Evolutionary conservation across 2,113 vertebrate genomes (phyloP), one percentile per base, ranked within the genome.

Genomic region (Pandion haliaetus): DNA sequence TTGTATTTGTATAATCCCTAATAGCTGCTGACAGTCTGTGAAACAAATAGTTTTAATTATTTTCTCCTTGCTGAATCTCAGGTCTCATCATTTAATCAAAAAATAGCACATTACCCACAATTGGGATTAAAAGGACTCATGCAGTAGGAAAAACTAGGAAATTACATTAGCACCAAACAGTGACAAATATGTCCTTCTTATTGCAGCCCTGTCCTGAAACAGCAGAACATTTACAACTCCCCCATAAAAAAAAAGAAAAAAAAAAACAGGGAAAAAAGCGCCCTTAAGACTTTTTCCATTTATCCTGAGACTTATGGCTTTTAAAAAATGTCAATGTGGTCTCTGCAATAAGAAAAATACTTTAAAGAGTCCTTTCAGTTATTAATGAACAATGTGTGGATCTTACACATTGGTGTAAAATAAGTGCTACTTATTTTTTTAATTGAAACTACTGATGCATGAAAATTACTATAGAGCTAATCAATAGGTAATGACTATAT

Each of bases 41-140:
- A 97, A 95, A 97, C 23, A 97, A 96, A 98, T 73, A 94, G 88
- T 91, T 97, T 98, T 94, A 97, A 95, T 97, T 95, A 96, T 93
- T 95, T 96, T 47, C 72, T 92, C 85, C 76, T 89, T 87, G 81
- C 85, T 84, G 83, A 95, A 92, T 55, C 36, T 94, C 63, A 76
- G 26, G 82, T 84, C 36, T 86, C 74, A 77, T 88, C 25, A 76
- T 93, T 88, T 70, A 90, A 95, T 89, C 67, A 87, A 91, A 92
- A 92, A 91, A 76, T 61, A 96, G 81, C 79, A 81, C 58, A 81
- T 93, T 97, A 88, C 44, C 4, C 11, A 72, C 71, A 93, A 85
- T 6, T 82, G 63, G 66, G 85, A 95, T 92, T 93, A 91, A 95
- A 87, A 95, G 70, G 70, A 88, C 24, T 44, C 40, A 73, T 69